Percentiles rank a stretch among this genome's conserved stretches.
These are phyloP conservation scores for Gila robusta DNA, from an alignment of 2,797 vertebrate species.

Conservation along the genomic window DNA sequence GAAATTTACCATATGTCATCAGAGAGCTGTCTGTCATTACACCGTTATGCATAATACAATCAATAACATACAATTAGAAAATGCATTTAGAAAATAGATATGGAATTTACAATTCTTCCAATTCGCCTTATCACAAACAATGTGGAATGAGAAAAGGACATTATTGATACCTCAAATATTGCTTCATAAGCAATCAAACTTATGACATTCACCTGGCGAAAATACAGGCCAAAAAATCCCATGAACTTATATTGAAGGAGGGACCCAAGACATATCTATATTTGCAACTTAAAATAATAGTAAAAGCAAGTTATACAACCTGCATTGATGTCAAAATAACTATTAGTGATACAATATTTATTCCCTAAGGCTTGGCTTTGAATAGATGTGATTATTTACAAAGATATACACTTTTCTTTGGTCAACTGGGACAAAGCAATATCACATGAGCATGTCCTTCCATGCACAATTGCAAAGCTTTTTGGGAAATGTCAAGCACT, in stretches of 20 bases:
- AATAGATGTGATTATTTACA: background rate
- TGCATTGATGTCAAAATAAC: background rate
- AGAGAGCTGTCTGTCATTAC: background rate
- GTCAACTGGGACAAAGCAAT: background rate
- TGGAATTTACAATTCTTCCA: background rate
- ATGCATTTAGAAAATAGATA: background rate
- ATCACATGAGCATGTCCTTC: background rate
- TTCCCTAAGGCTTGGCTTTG: background rate
- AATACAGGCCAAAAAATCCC: background rate
- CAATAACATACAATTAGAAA: background rate
- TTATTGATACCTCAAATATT: background rate
- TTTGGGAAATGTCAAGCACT: background rate
- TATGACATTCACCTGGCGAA: background rate
- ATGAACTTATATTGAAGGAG: background rate
- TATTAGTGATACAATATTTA: background rate
- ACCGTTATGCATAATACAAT: background rate
- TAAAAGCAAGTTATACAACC: background rate
- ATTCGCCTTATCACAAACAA: background rate
- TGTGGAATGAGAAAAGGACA: background rate
- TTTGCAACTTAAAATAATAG: background rate
- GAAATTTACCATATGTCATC: background rate
- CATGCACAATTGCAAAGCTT: background rate
- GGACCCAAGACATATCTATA: background rate
- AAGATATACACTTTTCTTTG: constrained; percentile 1
- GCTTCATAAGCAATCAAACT: background rate